Base-by-base conservation (phyloP, 2,888 invertebrate species). In the Apodemia hepburni region DNA sequence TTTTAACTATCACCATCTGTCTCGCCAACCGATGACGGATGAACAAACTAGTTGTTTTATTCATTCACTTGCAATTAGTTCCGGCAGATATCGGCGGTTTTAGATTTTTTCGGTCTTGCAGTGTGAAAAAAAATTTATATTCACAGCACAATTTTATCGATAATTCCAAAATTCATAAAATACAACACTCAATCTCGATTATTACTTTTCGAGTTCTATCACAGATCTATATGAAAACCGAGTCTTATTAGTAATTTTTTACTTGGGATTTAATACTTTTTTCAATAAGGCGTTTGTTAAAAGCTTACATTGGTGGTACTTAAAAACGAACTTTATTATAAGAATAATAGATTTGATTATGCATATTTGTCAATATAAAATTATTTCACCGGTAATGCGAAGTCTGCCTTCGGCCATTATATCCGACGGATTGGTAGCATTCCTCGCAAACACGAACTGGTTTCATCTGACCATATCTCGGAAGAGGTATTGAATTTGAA, bases 371-470 rank as follows among this genome's bases (percentile, higher is more conserved):
- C n/a, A 29, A 57, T 57, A 57, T 27, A 29, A 27, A 38, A 58
- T 58, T 35, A 47, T 76, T 78, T 82, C 81, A 82, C 82, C 83
- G 79, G 17, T 71, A 42, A 42, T 68, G 69, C 29, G 64, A 62
- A 12, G 65, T 64, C 47, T 71, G 74, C 11, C 80, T 73, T 2
- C 82, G 74, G 64, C 81, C 79, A 64, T 69, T 72, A 63, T 69
- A 71, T 2, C 82, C 82, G 45, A 82, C 78, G 9, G 72, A 68
- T 8, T 76, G 77, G 82, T 96, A 97, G 87, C 98, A 98, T 74
- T 95, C 95, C 79, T 97, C 97, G 87, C 98, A 99, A 47, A 99
- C 98, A 49, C 98, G 94, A 5, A 98, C 98, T 7, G 98, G 98
- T 80, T 97, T 98, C 71, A 95, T 91, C 76, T 98, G 96, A 1